Percentiles rank a stretch among this genome's conserved stretches.
These are phyloP conservation scores for Harpegnathos saltator DNA, from an alignment of 1,140 invertebrate species.

Conservation along the genomic window DNA sequence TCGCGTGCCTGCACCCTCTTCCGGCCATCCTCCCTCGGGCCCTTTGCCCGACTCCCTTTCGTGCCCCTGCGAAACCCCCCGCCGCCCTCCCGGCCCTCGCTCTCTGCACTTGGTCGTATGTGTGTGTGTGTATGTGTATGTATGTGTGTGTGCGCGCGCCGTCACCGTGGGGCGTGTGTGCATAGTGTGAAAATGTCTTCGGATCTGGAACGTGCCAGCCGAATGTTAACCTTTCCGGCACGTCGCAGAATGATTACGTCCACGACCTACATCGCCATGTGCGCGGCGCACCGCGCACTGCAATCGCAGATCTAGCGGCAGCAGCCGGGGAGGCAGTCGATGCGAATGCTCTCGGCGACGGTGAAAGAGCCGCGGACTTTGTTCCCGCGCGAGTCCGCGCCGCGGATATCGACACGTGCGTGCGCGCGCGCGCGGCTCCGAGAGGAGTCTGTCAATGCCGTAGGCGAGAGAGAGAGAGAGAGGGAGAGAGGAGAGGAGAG, in stretches of 20 bases:
- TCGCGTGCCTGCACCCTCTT: slow-evolving; percentile 56
- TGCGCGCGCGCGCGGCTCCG: neutral
- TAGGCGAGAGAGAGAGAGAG: no score
- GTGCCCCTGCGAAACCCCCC: no score
- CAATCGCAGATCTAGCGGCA: slow-evolving; percentile 32
- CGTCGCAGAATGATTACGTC: slow-evolving; percentile 76
- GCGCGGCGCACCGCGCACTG: neutral
- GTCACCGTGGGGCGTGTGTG: slow-evolving; percentile 39
- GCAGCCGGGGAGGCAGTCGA: slow-evolving; percentile 3
- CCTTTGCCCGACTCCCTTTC: neutral
- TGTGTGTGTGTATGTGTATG: slow-evolving; percentile 13
- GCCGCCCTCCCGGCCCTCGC: neutral
- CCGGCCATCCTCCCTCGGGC: slow-evolving; percentile 11
- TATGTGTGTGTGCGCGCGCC: neutral
- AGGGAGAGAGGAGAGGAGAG: no score
- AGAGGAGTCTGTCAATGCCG: slow-evolving; percentile 32
- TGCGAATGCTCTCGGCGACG: slow-evolving; percentile 26
- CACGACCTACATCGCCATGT: slow-evolving; percentile 62
- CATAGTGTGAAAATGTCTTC: slow-evolving; percentile 71
- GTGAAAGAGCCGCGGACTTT: slow-evolving; percentile 30
- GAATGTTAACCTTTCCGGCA: slow-evolving; percentile 76
- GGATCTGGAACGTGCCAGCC: slow-evolving; percentile 65
- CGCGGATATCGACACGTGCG: slow-evolving; percentile 38
- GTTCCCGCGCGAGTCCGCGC: slow-evolving; percentile 2
- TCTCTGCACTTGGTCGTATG: no score